These are phyloP conservation scores for Diorhabda elongata DNA, from an alignment of 1,140 invertebrate genomes.

Conservation along the genomic window DNA sequence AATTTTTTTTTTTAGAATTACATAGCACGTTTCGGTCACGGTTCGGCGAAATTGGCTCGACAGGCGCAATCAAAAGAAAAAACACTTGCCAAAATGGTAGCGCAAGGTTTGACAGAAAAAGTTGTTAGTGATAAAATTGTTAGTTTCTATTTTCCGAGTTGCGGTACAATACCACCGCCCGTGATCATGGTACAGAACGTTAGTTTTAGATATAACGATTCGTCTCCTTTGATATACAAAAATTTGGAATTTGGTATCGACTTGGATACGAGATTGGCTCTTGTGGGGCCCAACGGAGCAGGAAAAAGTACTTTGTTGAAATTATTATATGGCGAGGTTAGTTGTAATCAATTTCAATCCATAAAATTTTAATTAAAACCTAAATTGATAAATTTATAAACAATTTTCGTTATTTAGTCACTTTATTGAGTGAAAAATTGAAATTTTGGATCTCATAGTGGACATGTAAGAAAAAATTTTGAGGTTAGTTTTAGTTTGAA, in stretches of 20 bases:
- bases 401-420: no score
- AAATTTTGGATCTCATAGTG: no score
- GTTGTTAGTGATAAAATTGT: constrained; percentile 78
- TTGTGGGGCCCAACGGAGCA: constrained; percentile 98
- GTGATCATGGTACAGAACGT: constrained; percentile 99
- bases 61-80: constrained; percentile 99
- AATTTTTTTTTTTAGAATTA: constrained; percentile 71
- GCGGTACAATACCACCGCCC: constrained; percentile 94
- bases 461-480: no score
- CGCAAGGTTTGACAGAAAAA: constrained; percentile 87
- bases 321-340: constrained; percentile 88
- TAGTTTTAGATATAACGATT: constrained; percentile 89
- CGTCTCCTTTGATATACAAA: constrained; percentile 89
- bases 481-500: no score
- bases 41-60: constrained; percentile 94
- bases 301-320: constrained; percentile 98
- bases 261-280: constrained; percentile 91
- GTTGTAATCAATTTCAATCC: constrained; percentile 34
- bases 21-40: constrained; percentile 98
- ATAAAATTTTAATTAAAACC: no score
- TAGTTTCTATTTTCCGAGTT: constrained; percentile 94
- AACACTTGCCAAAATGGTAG: constrained; percentile 98
- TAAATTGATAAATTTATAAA: no score
- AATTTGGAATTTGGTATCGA: constrained; percentile 99
- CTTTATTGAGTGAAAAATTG: no score